Evolutionary conservation across 2,888 invertebrate species (phyloP).

Genomic region (Eristalinus sepulchralis): DNA sequence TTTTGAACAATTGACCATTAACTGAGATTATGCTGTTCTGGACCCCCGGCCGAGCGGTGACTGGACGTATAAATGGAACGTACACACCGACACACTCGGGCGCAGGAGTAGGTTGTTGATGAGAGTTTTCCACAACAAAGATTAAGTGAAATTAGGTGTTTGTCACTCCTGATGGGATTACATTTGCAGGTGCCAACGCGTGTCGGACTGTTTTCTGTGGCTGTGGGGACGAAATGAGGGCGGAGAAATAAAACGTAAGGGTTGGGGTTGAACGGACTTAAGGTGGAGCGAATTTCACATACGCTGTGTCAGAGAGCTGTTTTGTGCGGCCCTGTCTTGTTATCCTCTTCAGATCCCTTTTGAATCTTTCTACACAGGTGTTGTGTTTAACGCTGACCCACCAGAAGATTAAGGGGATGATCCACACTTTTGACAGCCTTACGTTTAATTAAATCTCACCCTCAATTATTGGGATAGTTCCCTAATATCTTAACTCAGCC

Average conservation of each 20-base stretch:
- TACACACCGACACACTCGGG: background rate
- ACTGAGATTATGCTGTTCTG: background rate
- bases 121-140: background rate
- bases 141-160: background rate
- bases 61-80: background rate
- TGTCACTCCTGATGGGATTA: background rate
- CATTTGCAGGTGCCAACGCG: background rate
- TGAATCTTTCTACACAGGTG: no score
- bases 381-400: no score
- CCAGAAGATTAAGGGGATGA: no score
- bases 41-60: background rate
- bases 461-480: no score
- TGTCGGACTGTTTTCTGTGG: background rate
- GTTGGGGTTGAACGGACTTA: background rate
- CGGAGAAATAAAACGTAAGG: background rate
- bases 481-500: no score
- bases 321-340: no score
- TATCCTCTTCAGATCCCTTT: no score
- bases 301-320: no score
- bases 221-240: background rate
- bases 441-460: no score
- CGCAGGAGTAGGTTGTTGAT: background rate
- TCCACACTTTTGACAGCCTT: no score
- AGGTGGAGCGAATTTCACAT: background rate
- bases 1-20: slow-evolving; percentile 3